Conservation (phyloP, 2,797 vertebrate genomes). For the Leptatherina wallacei region DNA sequence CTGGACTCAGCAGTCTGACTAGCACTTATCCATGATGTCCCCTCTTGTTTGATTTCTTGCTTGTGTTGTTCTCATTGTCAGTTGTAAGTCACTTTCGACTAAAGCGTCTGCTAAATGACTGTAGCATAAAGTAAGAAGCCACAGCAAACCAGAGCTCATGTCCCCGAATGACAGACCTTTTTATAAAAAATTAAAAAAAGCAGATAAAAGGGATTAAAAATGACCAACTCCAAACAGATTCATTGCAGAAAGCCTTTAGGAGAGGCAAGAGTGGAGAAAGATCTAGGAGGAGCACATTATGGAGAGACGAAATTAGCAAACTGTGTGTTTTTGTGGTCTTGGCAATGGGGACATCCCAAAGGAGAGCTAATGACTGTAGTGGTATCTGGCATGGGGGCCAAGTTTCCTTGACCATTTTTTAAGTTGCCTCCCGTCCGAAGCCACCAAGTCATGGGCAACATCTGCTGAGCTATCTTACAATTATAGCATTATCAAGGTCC, state of each 20-base stretch:
- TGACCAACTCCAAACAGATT: constrained; percentile 62
- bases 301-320: constrained; percentile 80
- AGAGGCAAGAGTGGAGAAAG: constrained; percentile 42
- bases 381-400: constrained; percentile 77
- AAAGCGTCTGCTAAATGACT: too few species aligned
- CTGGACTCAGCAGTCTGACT: too few species aligned
- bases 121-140: constrained; percentile 51
- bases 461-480: constrained; percentile 76
- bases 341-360: constrained; percentile 74
- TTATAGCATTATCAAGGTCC: constrained; percentile 76
- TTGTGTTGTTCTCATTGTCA: too few species aligned
- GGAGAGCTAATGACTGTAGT: constrained; percentile 80
- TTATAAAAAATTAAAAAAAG: constrained; percentile 28
- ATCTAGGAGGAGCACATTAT: constrained; percentile 70
- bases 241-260: constrained; percentile 45
- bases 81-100: too few species aligned
- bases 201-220: constrained; percentile 64
- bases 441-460: constrained; percentile 76
- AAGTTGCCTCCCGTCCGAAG: constrained; percentile 74
- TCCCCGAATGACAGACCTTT: constrained; percentile 61
- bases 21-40: too few species aligned
- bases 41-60: too few species aligned
- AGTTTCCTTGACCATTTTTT: constrained; percentile 81
- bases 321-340: constrained; percentile 80
- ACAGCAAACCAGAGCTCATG: constrained; percentile 58